These are phyloP conservation scores for Notothenia rossii DNA, from an alignment of 2,113 vertebrate genomes.

Conservation along the genomic window DNA sequence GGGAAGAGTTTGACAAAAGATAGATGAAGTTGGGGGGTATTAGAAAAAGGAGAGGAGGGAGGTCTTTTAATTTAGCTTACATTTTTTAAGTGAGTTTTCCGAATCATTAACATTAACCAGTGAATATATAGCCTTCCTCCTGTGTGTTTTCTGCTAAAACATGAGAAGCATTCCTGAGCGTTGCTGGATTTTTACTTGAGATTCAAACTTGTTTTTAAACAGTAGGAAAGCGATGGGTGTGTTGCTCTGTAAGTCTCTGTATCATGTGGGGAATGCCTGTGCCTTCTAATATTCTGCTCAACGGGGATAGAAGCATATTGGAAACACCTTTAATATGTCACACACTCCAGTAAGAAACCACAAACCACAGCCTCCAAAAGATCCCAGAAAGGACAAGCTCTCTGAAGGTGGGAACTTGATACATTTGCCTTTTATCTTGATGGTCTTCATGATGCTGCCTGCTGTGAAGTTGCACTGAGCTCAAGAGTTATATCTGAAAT, in stretches of 20 bases:
- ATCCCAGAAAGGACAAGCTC: neutral
- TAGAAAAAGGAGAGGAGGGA: neutral
- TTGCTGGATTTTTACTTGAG: neutral
- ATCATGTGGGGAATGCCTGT: neutral
- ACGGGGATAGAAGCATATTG: neutral
- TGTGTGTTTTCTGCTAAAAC: slow-evolving; percentile 1
- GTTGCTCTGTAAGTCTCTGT: neutral
- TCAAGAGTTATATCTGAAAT: neutral
- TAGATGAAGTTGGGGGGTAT: neutral
- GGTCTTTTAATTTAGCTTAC: neutral
- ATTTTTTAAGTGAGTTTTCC: neutral
- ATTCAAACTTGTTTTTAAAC: neutral
- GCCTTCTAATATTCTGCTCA: slow-evolving; percentile 7
- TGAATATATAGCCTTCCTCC: neutral
- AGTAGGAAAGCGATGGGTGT: neutral
- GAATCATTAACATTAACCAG: neutral
- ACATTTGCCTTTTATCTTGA: neutral
- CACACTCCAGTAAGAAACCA: neutral
- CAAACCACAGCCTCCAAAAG: neutral
- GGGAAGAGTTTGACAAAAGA: neutral
- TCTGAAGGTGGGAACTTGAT: neutral
- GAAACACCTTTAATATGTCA: neutral
- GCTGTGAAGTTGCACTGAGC: neutral
- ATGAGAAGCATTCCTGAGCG: slow-evolving; percentile 21
- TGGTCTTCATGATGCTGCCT: neutral